Evolutionary conservation across 2,113 vertebrate species (phyloP).

Genomic region (Pagrus major): DNA sequence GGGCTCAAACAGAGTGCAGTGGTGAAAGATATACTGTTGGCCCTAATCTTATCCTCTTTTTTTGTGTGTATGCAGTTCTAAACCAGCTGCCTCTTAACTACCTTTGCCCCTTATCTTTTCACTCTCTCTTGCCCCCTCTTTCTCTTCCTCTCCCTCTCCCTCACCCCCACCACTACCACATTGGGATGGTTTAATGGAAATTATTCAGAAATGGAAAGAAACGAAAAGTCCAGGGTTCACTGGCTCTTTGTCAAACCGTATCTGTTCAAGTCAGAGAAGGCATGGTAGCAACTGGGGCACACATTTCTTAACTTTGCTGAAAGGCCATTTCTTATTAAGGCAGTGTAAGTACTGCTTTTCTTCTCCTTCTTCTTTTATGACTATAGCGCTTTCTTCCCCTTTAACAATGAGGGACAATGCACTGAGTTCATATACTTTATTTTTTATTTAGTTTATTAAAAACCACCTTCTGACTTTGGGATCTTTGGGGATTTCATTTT

Average conservation of each 20-base stretch:
- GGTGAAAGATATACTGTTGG: conserved; percentile 62
- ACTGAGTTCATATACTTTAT: conserved; percentile 1
- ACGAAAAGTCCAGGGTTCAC: conserved; percentile 54
- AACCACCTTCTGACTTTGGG: neutral
- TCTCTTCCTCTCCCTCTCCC: neutral
- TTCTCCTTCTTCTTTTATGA: conserved; percentile 27
- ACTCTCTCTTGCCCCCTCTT: conserved; percentile 22
- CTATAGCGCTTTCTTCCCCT: conserved; percentile 3
- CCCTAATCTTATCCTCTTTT: conserved; percentile 52
- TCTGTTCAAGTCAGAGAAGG: conserved; percentile 52
- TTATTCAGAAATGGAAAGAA: conserved; percentile 66
- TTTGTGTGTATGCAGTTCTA: conserved; percentile 51
- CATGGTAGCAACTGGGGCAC: conserved; percentile 44
- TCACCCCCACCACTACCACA: conserved; percentile 42
- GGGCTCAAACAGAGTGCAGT: conserved; percentile 52
- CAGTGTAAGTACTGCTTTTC: conserved; percentile 43
- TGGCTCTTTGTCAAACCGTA: conserved; percentile 59
- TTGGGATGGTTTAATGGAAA: conserved; percentile 70
- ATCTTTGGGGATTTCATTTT: conserved; percentile 25
- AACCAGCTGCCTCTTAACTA: conserved; percentile 62
- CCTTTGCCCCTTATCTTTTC: conserved; percentile 63
- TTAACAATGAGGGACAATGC: conserved; percentile 18
- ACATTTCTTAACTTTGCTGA: conserved; percentile 55
- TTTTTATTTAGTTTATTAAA: conserved; percentile 11
- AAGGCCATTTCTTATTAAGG: conserved; percentile 62